Percentiles rank a stretch among this genome's conserved stretches.
phyloP scores from a whole-genome alignment of 2,113 vertebrate species.

The Chaenocephalus aceratus region DNA sequence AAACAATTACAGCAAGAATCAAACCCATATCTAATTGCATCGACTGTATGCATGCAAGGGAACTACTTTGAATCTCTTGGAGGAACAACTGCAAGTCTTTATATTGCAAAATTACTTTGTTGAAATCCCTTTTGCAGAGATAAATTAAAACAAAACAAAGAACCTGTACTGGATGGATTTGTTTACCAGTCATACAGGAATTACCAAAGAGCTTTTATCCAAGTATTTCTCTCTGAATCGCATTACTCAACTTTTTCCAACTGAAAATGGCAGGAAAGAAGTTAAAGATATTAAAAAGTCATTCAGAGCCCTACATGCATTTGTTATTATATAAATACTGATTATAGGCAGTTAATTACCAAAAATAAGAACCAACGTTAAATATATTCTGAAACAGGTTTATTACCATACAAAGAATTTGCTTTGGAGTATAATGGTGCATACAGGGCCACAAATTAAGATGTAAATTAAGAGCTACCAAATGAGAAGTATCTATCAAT shows the following conservation, averaged over 20 bases:
- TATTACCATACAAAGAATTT: too few species aligned
- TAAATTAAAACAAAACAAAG: slow-evolving; percentile 52
- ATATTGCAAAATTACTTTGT: slow-evolving; percentile 42
- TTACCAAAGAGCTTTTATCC: slow-evolving; percentile 55
- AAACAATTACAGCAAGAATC: slow-evolving; percentile 13
- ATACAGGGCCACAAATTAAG: too few species aligned
- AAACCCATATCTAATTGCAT: slow-evolving; percentile 32
- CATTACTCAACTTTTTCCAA: slow-evolving; percentile 36
- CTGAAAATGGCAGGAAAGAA: slow-evolving; percentile 22
- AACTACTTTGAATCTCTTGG: slow-evolving; percentile 27
- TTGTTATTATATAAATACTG: too few species aligned
- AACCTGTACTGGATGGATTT: slow-evolving; percentile 52
- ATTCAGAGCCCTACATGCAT: too few species aligned
- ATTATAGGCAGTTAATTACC: too few species aligned
- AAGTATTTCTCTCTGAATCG: slow-evolving; percentile 30
- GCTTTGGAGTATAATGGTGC: too few species aligned
- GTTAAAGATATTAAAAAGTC: neutral
- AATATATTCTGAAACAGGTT: too few species aligned
- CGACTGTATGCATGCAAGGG: neutral
- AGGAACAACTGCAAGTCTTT: slow-evolving; percentile 12
- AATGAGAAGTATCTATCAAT: too few species aligned
- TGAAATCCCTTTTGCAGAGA: slow-evolving; percentile 55
- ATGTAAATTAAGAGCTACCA: too few species aligned
- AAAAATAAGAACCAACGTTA: too few species aligned
- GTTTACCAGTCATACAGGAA: slow-evolving; percentile 45